These are phyloP conservation scores for Danio tinwini DNA, from an alignment of 2,797 vertebrate species.

Conservation along the genomic window DNA sequence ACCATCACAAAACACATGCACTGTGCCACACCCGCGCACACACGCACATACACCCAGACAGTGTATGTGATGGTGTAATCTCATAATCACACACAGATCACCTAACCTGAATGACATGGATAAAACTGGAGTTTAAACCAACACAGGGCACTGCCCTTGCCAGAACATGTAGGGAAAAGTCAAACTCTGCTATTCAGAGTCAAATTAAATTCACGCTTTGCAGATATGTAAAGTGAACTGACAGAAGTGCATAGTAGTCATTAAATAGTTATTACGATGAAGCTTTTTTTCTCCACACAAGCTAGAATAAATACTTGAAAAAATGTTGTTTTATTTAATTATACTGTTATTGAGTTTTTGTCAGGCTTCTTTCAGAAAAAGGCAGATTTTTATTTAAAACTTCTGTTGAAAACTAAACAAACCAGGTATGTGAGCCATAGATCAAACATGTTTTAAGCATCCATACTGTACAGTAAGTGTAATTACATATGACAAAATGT, in stretches of 20 bases:
- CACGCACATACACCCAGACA: constrained; percentile 23
- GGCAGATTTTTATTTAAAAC: no score
- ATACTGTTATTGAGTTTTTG: no score
- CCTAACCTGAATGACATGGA: constrained; percentile 21
- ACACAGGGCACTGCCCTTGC: constrained; percentile 3
- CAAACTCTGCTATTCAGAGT: not conserved
- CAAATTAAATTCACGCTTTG: not conserved
- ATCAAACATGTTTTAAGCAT: no score
- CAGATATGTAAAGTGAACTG: not conserved
- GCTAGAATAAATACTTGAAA: no score
- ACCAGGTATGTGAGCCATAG: no score
- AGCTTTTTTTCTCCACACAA: not conserved
- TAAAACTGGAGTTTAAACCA: constrained; percentile 13
- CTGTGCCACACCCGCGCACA: constrained; percentile 45
- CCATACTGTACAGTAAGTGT: no score
- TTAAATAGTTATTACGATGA: not conserved
- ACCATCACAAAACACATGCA: constrained; percentile 17
- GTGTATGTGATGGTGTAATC: constrained; percentile 27
- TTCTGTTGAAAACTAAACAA: no score
- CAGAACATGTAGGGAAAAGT: constrained; percentile 14
- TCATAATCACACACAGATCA: constrained; percentile 16
- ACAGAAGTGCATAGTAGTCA: not conserved
- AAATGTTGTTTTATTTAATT: no score
- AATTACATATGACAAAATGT: no score
- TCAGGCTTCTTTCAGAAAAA: no score